Conservation (phyloP, 2,797 vertebrate genomes). For the Sus cebifrons region DNA sequence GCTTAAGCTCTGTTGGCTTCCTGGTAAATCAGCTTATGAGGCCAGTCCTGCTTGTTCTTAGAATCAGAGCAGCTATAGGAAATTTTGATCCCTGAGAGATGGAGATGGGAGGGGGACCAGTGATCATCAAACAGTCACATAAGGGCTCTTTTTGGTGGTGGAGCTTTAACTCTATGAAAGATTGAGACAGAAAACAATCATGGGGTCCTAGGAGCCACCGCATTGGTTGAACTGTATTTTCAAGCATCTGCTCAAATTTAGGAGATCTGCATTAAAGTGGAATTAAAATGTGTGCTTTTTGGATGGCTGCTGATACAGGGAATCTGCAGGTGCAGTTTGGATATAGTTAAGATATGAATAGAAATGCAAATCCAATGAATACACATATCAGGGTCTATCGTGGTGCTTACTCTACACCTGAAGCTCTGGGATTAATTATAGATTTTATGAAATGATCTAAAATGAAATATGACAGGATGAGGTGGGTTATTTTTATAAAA, state of each 20-base stretch:
- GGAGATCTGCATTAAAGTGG: not conserved
- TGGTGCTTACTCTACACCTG: not conserved
- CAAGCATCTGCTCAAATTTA: constrained; percentile 1
- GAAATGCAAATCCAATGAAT: constrained; percentile 58
- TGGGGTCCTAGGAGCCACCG: not conserved
- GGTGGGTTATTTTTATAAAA: constrained; percentile 58
- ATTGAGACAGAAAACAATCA: not conserved
- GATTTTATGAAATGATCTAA: constrained; percentile 61
- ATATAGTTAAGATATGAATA: constrained; percentile 30
- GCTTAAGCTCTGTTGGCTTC: not conserved
- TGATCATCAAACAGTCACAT: not conserved
- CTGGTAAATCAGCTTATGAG: not conserved
- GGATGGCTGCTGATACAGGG: constrained; percentile 54
- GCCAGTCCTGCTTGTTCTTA: not conserved
- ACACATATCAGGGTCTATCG: not conserved
- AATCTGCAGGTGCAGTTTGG: constrained; percentile 59
- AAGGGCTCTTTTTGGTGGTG: not conserved
- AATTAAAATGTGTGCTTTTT: constrained; percentile 47
- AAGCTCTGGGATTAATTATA: constrained; percentile 56
- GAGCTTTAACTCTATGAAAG: not conserved
- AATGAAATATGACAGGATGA: constrained; percentile 23
- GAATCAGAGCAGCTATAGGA: constrained; percentile 5
- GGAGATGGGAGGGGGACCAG: not conserved
- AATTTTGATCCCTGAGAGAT: not conserved
- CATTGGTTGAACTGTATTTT: not conserved